Evolutionary conservation across 2,888 invertebrate genomes (phyloP), one percentile per base, ranked within the genome.

Genomic region (Eupithecia insigniata): DNA sequence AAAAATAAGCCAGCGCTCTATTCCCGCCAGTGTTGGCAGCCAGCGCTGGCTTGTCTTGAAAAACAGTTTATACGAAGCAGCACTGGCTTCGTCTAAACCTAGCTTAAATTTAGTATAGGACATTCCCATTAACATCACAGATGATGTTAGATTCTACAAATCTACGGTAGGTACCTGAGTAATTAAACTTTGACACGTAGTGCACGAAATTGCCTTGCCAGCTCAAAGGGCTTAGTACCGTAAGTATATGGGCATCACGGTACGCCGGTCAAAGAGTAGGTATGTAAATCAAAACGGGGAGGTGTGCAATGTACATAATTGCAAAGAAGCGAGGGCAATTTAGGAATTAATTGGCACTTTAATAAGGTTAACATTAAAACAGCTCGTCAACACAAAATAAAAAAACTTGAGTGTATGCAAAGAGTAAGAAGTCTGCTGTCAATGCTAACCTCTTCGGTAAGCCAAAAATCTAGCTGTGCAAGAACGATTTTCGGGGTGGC

Each of bases 261-360:
- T 60, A 60, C 43, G 67, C n/a, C 61, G 30, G n/a, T 60, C 60
- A 68, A 43, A 60, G 64, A 26, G 67, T 32, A 34, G n/a, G 30
- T 68, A 61, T 43, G 67, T 43, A 30, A 68, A 61, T 68, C 60
- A 60, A 39, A 68, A 39, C 43, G n/a, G n/a, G n/a, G 60, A 36
- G 36, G 36, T 39, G 36, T 14, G 39, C n/a, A 14, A 60, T 43
- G 39, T 30, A n/a, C n/a, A n/a, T n/a, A 43, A 68, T 39, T 67
- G n/a, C 39, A 43, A 30, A 43, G 34, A 1, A n/a, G n/a, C 61
- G 34, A n/a, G n/a, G 30, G 34, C 32, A n/a, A 30, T 32, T 32
- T 62, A 12, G n/a, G n/a, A 62, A 62, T 32, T 62, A 62, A 62
- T 62, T 62, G 32, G 8, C 0, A 62, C 30, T 34, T 2, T 3